Base-by-base conservation (phyloP, 92 coral and sea anemone genomes). In the Parazoanthus darwini region DNA sequence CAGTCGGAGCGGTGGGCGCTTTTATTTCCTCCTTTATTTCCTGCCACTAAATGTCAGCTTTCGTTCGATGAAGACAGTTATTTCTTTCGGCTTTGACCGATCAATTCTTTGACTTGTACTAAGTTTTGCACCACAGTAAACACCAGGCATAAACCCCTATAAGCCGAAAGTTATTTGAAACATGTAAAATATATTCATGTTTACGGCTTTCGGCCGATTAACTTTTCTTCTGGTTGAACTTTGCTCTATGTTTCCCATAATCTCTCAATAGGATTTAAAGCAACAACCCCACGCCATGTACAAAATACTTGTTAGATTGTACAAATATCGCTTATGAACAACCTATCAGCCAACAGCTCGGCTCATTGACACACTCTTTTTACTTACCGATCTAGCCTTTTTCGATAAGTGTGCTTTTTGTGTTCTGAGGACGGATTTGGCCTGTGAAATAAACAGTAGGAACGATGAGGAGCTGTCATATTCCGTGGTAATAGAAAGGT, bases 351-450 rank as follows among this genome's bases (percentile, higher is more conserved):
- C 54, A 58, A 38, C 26, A 25, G 18, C 39, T 50, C 35, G 36
- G 37, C 39, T 79, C 48, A 10, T n/a, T 15, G 59, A 73, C 11
- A 73, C 14, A 79, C 26, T 26, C 50, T 22, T 43, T 79, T 79
- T 6, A 79, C 82, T 79, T 79, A 79, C 82, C 82, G 82, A 48
- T 79, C 65, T 33, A 48, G 39, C 37, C 67, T 54, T 79, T 37
- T 76, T 74, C 59, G 59, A 70, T 70, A 70, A 29, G 14, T 70
- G 74, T n/a, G 26, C 82, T 50, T 78, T 78, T 20, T 78, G 82
- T 42, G 82, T 38, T 26, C 82, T 48, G 39, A 79, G 66, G 44
- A 79, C 42, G 38, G 82, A 79, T 50, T 79, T 79, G 37, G 82
- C 82, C 82, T 79, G 63, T 79, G 63, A 16, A 50, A 50, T 54